Evolutionary conservation across 2,888 invertebrate species (phyloP).

Genomic region (Lutraria lutraria): DNA sequence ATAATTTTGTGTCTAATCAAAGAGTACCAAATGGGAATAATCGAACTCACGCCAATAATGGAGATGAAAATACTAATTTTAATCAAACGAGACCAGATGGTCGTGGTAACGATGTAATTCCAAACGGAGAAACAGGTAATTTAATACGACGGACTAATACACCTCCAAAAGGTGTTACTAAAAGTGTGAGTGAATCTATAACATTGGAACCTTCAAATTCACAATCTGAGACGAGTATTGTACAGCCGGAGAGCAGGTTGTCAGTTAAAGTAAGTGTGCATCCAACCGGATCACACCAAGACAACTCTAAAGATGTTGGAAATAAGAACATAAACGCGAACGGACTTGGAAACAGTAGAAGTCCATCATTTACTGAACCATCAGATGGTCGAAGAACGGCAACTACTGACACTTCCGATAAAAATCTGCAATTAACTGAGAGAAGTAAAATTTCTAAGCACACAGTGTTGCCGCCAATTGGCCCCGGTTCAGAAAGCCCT

Average conservation of each 20-base stretch:
- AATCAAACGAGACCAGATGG: neutral
- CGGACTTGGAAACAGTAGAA: neutral
- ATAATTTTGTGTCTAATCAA: slow-evolving; percentile 4
- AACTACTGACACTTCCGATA: neutral
- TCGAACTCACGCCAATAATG: neutral
- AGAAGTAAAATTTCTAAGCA: neutral
- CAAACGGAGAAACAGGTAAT: neutral
- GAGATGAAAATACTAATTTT: neutral
- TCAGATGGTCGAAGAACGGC: neutral
- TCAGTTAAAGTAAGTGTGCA: neutral
- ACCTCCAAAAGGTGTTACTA: neutral
- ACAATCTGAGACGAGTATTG: neutral
- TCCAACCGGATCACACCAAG: neutral
- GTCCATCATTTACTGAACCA: neutral
- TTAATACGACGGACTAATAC: neutral
- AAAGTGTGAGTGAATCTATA: neutral
- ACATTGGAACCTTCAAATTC: neutral
- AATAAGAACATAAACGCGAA: neutral
- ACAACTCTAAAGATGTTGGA: neutral
- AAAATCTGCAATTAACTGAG: neutral
- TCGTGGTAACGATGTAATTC: neutral
- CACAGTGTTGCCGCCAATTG: slow-evolving; percentile 27
- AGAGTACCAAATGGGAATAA: neutral
- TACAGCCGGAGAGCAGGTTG: neutral
- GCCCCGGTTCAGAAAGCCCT: neutral